Evolutionary conservation across 2,888 invertebrate genomes (phyloP).

Genomic region (Chrysolina americana): DNA sequence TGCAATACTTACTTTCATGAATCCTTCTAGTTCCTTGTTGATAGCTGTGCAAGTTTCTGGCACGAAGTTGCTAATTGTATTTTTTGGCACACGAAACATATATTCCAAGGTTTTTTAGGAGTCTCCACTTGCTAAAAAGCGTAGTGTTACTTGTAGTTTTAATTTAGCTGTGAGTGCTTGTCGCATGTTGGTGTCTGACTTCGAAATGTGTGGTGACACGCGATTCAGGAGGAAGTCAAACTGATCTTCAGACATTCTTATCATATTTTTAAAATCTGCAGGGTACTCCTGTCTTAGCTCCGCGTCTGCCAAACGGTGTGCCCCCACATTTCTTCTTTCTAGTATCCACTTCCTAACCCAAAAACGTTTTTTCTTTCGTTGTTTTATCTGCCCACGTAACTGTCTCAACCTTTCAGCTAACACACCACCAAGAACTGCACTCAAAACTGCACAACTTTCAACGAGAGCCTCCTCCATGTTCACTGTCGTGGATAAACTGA

Average conservation of each 20-base stretch:
- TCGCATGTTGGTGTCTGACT: slow-evolving; percentile 43
- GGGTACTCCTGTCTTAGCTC: neutral
- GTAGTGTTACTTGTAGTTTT: slow-evolving; percentile 23
- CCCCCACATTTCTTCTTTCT: slow-evolving; percentile 2
- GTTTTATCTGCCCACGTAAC: too few species aligned
- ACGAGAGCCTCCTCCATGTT: too few species aligned
- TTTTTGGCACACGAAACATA: slow-evolving; percentile 26
- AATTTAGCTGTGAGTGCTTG: slow-evolving; percentile 6
- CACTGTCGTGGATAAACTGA: too few species aligned
- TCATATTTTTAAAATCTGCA: slow-evolving; percentile 17
- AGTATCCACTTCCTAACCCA: slow-evolving; percentile 18
- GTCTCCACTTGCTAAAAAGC: slow-evolving; percentile 18
- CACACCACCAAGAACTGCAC: too few species aligned
- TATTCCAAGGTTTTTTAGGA: slow-evolving; percentile 23
- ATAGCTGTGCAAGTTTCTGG: slow-evolving; percentile 25
- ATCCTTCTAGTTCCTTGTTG: slow-evolving; percentile 20
- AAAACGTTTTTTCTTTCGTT: neutral
- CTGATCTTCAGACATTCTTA: slow-evolving; percentile 20
- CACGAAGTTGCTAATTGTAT: slow-evolving; percentile 21
- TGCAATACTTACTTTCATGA: slow-evolving; percentile 22
- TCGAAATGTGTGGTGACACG: slow-evolving; percentile 20
- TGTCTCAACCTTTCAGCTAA: neutral
- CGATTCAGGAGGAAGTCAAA: slow-evolving; percentile 21
- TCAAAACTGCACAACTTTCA: too few species aligned
- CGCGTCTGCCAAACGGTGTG: neutral